phyloP scores from a whole-genome alignment of 2,113 vertebrate species.

The Oncorhynchus clarkii region DNA sequence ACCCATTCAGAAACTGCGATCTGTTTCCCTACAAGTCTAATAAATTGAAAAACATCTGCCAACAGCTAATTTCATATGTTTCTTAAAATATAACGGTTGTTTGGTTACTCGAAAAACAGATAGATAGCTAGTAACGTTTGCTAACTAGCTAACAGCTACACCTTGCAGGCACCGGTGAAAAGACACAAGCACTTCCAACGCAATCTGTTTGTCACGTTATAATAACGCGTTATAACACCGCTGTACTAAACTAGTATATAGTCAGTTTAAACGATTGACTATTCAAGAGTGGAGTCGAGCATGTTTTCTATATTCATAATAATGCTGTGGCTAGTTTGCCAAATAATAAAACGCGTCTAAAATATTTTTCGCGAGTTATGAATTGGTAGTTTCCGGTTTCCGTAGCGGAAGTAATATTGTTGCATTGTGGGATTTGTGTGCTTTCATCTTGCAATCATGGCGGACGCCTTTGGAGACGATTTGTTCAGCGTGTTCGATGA shows the following conservation, averaged over 20 bases:
- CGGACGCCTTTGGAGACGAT: conserved; percentile 89
- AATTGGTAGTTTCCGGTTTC: not conserved
- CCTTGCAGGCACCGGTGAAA: not conserved
- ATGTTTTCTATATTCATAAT: not conserved
- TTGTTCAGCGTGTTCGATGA: conserved; percentile 95
- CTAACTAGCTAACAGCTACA: not conserved
- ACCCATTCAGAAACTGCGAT: conserved; percentile 71
- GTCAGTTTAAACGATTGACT: not conserved
- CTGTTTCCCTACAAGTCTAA: not conserved
- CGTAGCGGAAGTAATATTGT: not conserved
- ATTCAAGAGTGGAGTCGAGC: not conserved
- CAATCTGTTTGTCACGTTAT: not conserved
- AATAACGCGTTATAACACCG: not conserved
- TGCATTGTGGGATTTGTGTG: conserved; percentile 55
- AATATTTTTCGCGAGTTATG: not conserved
- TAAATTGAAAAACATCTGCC: not conserved
- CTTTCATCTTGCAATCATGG: conserved; percentile 73
- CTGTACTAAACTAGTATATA: not conserved
- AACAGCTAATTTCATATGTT: not conserved
- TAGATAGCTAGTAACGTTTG: not conserved
- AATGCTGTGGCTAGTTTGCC: not conserved
- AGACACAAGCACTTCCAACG: not conserved
- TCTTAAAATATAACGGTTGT: not conserved
- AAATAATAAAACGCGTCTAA: not conserved
- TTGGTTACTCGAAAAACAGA: not conserved